Evolutionary conservation across 2,113 vertebrate genomes (phyloP), one percentile per base, ranked within the genome.

Genomic region (Gnathonemus echidnorhynchus): DNA sequence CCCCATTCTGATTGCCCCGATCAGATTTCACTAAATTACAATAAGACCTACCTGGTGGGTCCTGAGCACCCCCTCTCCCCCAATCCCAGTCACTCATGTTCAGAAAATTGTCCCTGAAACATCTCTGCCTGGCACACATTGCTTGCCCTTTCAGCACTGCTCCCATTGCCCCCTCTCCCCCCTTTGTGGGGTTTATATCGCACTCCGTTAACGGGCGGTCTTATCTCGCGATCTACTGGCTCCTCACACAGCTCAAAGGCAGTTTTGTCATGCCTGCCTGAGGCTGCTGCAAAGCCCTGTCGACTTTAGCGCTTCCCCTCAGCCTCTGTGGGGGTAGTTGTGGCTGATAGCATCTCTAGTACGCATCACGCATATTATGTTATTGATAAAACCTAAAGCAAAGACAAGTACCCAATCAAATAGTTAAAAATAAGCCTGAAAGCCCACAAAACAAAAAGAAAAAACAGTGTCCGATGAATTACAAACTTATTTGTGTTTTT

Each of bases 11-110:
- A 74, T 52, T 53, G 74, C 3, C 49, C 48, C n/a, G 53, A 50
- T 88, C 90, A 45, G n/a, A 53, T 83, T 90, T 48, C 90, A 84
- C 19, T 46, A 31, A 74, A 53, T 87, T 58, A 66, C 90, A 83
- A 42, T 88, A 56, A 49, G 62, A 77, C 66, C 87, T 58, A 58
- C n/a, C 90, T 88, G 86, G 13, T 49, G 49, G 45, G 35, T 62
- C 48, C 70, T n/a, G 74, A 27, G 21, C 52, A 39, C 31, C 87
- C 66, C 11, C 17, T 27, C 50, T 35, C 11, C 42, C 49, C 52
- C 52, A 56, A 21, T 56, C 52, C 19, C 52, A 56, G 52, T 56
- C 19, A 88, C 19, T 83, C 66, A 27, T 53, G 66, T 39, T 83
- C 11, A 45, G 66, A 42, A 56, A 83, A 52, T 83, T 31, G 45